Evolutionary conservation across 1,140 invertebrate genomes (phyloP).

Genomic region (Meteorus sp.): DNA sequence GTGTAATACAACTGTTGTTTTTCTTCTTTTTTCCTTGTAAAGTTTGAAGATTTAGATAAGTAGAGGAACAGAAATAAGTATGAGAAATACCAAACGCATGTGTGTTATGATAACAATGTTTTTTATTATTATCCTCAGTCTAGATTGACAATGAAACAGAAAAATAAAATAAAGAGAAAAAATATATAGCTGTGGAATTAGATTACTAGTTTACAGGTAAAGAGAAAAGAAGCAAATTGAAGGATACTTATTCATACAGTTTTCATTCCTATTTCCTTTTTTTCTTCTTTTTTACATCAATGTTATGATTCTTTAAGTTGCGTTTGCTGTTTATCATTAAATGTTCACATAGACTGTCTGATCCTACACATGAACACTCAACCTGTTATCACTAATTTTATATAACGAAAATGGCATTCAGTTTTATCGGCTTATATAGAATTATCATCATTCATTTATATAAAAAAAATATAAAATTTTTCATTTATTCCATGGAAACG

Average conservation of each 20-base stretch:
- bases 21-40: slow-evolving; percentile 11
- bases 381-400: slow-evolving; percentile 44
- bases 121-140: neutral
- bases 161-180: slow-evolving; percentile 26
- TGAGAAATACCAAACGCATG: no score
- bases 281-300: slow-evolving; percentile 19
- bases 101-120: neutral
- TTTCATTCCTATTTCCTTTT: neutral
- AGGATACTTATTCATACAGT: neutral
- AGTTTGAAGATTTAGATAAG: neutral
- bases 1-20: slow-evolving; percentile 31
- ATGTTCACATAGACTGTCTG: slow-evolving; percentile 17
- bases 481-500: slow-evolving; percentile 55
- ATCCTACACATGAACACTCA: slow-evolving; percentile 50
- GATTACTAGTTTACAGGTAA: neutral
- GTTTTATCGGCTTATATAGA: slow-evolving; percentile 49
- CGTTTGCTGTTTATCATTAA: slow-evolving; percentile 20
- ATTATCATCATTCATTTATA: slow-evolving; percentile 52
- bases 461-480: slow-evolving; percentile 62
- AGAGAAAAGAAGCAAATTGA: slow-evolving; percentile 10
- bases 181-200: slow-evolving; percentile 30
- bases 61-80: neutral
- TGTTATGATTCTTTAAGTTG: slow-evolving; percentile 9
- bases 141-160: slow-evolving; percentile 12
- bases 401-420: slow-evolving; percentile 59